Evolutionary conservation across 2,113 vertebrate species (phyloP), one percentile per base, ranked within the genome.

Genomic region (Oncorhynchus mykiss): DNA sequence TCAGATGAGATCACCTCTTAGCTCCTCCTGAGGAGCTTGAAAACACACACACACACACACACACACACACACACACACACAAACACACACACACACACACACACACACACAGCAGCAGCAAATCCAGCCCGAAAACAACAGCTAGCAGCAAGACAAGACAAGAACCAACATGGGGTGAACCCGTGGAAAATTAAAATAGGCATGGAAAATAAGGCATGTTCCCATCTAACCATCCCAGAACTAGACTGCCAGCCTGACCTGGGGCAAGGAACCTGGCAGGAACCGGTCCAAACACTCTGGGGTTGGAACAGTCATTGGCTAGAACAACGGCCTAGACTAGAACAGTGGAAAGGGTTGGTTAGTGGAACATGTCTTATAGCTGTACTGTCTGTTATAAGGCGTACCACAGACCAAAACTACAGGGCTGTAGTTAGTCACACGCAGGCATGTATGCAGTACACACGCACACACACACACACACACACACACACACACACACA

Each of bases 1-100:
- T 64, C 83, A 74, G 83, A 89, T 92, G 91, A 93, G 91, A 87
- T 93, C 91, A 93, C 88, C 86, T 89, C 87, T 88, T 73, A 34
- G 81, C 59, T 60, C 57, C 57, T 60, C 2, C 1, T 51, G 49
- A 51, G 13, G 49, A 51, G 49, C 3, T 14, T 54, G 51, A 54
- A 54, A 18, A 51, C 2, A 54, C 1, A 18, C 51, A 54, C 22
- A 24, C 49, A 51, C 49, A 51, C 49, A 51, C 49, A 16, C 49
- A 51, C 49, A 51, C 49, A 51, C 49, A 16, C 49, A 51, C 49
- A 16, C 49, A 16, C 49, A 16, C 49, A 54, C 49, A 51, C 49
- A 16, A 13, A 16, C 49, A 18, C 49, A 27, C 27, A 27, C 27
- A 27, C 27, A 27, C 27, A 27, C 27, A 27, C 27, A 27, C 27